Evolutionary conservation across 2,888 invertebrate species (phyloP).

Genomic region (Magallana nippona): DNA sequence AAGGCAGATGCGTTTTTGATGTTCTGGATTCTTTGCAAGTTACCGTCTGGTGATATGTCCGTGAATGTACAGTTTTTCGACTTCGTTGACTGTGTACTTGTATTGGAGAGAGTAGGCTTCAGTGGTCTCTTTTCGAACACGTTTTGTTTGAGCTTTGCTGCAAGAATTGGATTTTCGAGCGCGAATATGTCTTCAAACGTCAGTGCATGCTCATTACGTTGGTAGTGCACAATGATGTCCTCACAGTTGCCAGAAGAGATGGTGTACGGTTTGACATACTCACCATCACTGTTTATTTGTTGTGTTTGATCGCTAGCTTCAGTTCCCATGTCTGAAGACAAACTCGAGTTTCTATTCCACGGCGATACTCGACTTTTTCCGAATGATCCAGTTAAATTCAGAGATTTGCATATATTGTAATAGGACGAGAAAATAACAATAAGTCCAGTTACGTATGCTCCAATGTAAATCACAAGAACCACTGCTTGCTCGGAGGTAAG

Average conservation of each 20-base stretch:
- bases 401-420: slow-evolving; percentile 68
- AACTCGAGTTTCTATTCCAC: slow-evolving; percentile 56
- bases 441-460: slow-evolving; percentile 62
- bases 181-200: slow-evolving; percentile 71
- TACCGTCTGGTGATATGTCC: slow-evolving; percentile 74
- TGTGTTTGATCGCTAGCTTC: slow-evolving; percentile 37
- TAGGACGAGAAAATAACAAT: slow-evolving; percentile 67
- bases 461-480: slow-evolving; percentile 60
- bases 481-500: slow-evolving; percentile 57
- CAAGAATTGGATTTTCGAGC: slow-evolving; percentile 69
- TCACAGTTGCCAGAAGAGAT: slow-evolving; percentile 54
- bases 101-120: slow-evolving; percentile 62
- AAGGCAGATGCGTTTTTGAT: slow-evolving; percentile 68
- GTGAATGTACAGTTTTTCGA: slow-evolving; percentile 68
- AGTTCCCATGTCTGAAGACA: slow-evolving; percentile 63
- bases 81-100: slow-evolving; percentile 60
- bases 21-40: slow-evolving; percentile 70
- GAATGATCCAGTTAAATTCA: slow-evolving; percentile 62
- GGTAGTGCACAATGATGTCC: slow-evolving; percentile 72
- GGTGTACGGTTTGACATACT: slow-evolving; percentile 54
- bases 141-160: slow-evolving; percentile 55
- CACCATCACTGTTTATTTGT: slow-evolving; percentile 37
- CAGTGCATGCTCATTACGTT: slow-evolving; percentile 64
- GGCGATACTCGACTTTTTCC: slow-evolving; percentile 69
- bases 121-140: slow-evolving; percentile 59